Evolutionary conservation across 2,113 vertebrate species (phyloP), one percentile per base, ranked within the genome.

Genomic region (Rhodinocichla rosea): DNA sequence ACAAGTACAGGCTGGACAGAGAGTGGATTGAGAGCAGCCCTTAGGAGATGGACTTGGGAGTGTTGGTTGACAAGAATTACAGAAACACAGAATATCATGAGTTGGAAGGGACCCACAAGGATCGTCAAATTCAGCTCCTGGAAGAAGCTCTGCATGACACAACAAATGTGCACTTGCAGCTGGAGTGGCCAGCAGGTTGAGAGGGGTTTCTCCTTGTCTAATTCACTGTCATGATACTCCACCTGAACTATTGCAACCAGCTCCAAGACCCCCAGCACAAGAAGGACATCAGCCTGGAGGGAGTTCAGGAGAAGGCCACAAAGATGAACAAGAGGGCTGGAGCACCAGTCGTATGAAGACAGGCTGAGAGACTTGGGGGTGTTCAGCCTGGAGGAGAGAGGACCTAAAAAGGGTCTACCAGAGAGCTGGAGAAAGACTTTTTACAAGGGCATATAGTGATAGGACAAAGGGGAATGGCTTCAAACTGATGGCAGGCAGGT

Each of bases 141-240:
- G 32, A 81, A 80, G 14, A 57, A 65, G 22, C 18, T 57, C 21
- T 27, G 5, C 17, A 15, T 42, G 42, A 49, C 42, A 42, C 21
- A 42, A 1, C 26, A 19, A 27, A 50, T 27, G 35, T 27, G 22
- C 27, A 3, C 32, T 35, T 73, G 32, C 26, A 42, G 35, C 57
- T 47, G 50, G 21, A 64, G 26, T 49, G 50, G 27, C 40, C 42
- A 42, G 35, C 18, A 65, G 26, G 13, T 40, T 2, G 1, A n/a
- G 49, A 40, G 23, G 19, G 15, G 30, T 17, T 62, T 45, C 20
- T 68, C 27, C 37, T 44, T 44, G 27, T 44, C 33, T 59, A 1
- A 1, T 16, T 59, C 17, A 0, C 24, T 79, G 4, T 56, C 7
- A 5, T 32, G n/a, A 21, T 9, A 40, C 10, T 20, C n/a, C 16